Conservation (phyloP, 1,140 invertebrate species). For the Rhopalosiphum padi region DNA sequence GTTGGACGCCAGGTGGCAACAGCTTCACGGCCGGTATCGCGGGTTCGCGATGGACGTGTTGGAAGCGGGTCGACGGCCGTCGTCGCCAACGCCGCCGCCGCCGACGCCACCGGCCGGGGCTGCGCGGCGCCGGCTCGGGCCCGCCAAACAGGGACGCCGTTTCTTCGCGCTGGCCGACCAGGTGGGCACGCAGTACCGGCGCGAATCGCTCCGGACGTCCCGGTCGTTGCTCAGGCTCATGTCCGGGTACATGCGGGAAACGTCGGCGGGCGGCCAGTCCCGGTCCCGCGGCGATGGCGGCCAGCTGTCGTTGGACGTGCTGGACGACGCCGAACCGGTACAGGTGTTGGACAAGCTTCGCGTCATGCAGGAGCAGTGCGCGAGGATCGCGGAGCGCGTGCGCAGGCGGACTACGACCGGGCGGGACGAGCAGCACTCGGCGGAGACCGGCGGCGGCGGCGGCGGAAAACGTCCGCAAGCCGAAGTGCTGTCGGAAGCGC, state of each 20-base stretch:
- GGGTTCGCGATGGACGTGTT: background rate
- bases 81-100: background rate
- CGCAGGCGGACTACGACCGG: background rate
- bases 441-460: background rate
- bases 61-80: too few species aligned
- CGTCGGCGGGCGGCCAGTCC: background rate
- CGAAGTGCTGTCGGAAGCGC: background rate
- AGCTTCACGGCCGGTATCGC: background rate
- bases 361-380: slow-evolving; percentile 26
- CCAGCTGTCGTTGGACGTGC: background rate
- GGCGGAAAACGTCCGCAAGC: background rate
- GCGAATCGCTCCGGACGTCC: slow-evolving; percentile 1
- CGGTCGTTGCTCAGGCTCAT: background rate
- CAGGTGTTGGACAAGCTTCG: background rate
- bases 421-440: background rate
- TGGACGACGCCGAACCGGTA: background rate
- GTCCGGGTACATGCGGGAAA: background rate
- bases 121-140: background rate
- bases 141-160: background rate
- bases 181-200: background rate
- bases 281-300: background rate
- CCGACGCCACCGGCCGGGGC: background rate
- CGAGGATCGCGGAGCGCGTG: slow-evolving; percentile 36
- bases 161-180: slow-evolving; percentile 19
- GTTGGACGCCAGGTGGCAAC: background rate